phyloP scores from a whole-genome alignment of 2,113 vertebrate genomes.

The Ceuthmochares aereus region DNA sequence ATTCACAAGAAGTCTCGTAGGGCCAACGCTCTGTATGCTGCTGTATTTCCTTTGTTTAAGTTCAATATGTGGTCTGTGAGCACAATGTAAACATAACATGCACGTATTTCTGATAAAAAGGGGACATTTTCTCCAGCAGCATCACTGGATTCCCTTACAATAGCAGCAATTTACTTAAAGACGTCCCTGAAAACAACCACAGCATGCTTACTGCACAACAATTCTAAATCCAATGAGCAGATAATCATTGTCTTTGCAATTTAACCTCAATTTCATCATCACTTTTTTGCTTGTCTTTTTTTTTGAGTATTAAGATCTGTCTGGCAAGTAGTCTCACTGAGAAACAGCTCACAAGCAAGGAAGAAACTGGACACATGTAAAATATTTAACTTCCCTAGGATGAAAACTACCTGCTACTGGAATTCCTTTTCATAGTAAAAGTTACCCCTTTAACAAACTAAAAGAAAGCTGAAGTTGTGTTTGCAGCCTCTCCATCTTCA shows the following conservation, averaged over 20 bases:
- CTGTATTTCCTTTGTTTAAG: neutral
- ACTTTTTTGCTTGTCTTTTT: neutral
- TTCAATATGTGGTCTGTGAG: neutral
- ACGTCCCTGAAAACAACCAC: neutral
- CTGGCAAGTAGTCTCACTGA: neutral
- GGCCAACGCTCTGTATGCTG: neutral
- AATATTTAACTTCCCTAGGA: neutral
- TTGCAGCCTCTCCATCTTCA: neutral
- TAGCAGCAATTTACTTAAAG: neutral
- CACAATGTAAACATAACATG: neutral
- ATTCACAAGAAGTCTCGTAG: neutral
- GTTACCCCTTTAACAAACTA: neutral
- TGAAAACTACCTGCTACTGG: neutral
- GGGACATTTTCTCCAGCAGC: accelerated
- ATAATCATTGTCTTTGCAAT: neutral
- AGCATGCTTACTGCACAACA: neutral
- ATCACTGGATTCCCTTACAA: neutral
- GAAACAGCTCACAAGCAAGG: neutral
- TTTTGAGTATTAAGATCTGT: neutral
- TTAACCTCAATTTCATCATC: neutral
- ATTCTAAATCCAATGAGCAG: neutral
- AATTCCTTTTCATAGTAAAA: neutral
- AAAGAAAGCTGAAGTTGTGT: neutral
- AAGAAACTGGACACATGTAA: neutral
- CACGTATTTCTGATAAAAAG: neutral